Conservation (phyloP, 2,888 invertebrate species). For the Hipparchia semele region DNA sequence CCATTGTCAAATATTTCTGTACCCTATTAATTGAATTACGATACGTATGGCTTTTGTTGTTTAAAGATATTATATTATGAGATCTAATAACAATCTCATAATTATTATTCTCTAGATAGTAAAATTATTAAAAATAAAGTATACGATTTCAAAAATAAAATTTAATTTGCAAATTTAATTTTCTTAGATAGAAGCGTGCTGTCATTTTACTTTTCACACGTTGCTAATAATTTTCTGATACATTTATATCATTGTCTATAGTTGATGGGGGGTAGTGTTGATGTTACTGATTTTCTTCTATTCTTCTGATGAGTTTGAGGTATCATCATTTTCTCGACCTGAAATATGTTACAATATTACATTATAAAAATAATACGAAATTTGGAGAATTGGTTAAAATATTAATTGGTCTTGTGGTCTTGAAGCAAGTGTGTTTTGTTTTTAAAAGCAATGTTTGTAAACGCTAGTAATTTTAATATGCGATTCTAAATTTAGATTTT, state of each 20-base stretch:
- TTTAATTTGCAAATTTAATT: conserved; percentile 7
- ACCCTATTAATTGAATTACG: background rate
- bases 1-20: background rate
- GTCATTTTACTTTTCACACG: background rate
- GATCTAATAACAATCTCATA: too few species aligned
- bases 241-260: background rate
- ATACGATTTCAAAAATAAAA: background rate
- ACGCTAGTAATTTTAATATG: background rate
- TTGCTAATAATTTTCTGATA: background rate
- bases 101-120: too few species aligned
- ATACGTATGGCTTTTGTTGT: too few species aligned
- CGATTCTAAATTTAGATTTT: background rate
- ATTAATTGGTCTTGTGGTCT: background rate
- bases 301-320: conserved; percentile 16
- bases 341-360: background rate
- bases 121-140: too few species aligned
- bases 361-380: background rate
- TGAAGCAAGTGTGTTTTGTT: background rate
- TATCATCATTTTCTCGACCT: conserved; percentile 22
- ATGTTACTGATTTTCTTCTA: background rate
- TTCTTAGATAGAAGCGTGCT: conserved; percentile 15
- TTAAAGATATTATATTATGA: too few species aligned
- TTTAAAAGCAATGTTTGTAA: background rate
- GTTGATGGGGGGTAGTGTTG: background rate
- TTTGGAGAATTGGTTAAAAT: background rate